Conservation (phyloP, 2,113 vertebrate genomes). For the Sclerurus mexicanus region DNA sequence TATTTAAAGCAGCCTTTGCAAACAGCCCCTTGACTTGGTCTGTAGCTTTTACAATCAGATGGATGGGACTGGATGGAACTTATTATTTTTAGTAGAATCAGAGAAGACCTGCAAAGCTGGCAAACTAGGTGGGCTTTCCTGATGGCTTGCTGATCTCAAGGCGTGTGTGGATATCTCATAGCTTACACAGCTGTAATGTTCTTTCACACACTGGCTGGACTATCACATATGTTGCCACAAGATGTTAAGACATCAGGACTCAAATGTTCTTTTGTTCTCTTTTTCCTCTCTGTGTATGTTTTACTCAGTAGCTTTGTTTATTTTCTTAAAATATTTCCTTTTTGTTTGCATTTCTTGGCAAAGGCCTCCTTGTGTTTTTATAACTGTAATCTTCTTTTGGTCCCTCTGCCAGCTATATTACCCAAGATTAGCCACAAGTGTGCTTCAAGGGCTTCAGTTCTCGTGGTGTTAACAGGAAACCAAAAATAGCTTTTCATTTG, state of each 20-base stretch:
- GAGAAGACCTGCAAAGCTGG: constrained; percentile 41
- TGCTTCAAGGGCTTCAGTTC: constrained; percentile 25
- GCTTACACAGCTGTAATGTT: constrained; percentile 73
- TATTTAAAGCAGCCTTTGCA: constrained; percentile 36
- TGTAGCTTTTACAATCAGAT: neutral
- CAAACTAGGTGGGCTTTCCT: constrained; percentile 53
- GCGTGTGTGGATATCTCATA: constrained; percentile 15
- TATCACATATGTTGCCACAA: constrained; percentile 63
- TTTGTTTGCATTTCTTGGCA: constrained; percentile 77
- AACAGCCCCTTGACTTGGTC: neutral
- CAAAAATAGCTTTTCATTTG: constrained; percentile 21
- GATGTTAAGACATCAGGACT: constrained; percentile 72
- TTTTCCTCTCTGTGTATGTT: constrained; percentile 67
- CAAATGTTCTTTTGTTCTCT: constrained; percentile 77
- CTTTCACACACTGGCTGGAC: constrained; percentile 41
- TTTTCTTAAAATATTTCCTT: constrained; percentile 78
- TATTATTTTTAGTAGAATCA: constrained; percentile 56
- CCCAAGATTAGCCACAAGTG: constrained; percentile 3
- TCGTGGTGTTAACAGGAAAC: neutral
- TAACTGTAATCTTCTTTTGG: constrained; percentile 65
- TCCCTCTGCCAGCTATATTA: constrained; percentile 43
- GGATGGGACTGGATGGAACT: neutral
- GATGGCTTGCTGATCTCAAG: constrained; percentile 35
- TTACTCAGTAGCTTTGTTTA: constrained; percentile 78
- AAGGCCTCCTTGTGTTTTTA: constrained; percentile 27